Conservation (phyloP, 1,140 invertebrate species). For the honey bee (Apis mellifera) region DNA sequence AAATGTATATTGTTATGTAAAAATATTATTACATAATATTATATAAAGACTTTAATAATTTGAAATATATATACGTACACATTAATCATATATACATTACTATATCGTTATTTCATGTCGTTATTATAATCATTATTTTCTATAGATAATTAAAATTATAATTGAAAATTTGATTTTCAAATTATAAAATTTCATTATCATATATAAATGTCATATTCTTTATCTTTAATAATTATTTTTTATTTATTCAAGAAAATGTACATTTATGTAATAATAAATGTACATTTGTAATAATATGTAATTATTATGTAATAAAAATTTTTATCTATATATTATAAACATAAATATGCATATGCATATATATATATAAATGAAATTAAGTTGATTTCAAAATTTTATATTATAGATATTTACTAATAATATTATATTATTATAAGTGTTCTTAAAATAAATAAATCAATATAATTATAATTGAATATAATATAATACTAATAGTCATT, state of each 20-base stretch:
- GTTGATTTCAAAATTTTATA: neutral
- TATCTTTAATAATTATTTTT: too few species aligned
- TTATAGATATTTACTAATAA: neutral
- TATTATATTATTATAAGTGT: neutral
- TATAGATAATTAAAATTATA: neutral
- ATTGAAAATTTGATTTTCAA: neutral
- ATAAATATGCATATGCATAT: neutral
- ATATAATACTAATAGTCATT: neutral
- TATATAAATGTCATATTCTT: neutral
- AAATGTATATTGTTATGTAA: too few species aligned
- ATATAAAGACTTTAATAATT: neutral
- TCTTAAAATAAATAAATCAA: neutral
- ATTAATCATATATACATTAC: too few species aligned
- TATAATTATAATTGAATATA: neutral
- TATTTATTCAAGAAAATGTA: too few species aligned
- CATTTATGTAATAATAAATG: too few species aligned
- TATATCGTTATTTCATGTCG: too few species aligned
- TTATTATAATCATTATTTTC: neutral
- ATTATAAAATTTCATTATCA: neutral
- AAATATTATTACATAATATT: conserved; percentile 7
- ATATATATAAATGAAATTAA: neutral
- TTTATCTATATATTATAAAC: too few species aligned
- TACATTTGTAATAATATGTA: too few species aligned
- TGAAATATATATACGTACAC: neutral
- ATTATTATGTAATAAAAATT: too few species aligned